A percentile compares a stretch with the other conserved stretches of the same genome.
These are phyloP conservation scores for Embidobia sp. DNA, from an alignment of 2,888 invertebrate species.

Conservation along the genomic window DNA sequence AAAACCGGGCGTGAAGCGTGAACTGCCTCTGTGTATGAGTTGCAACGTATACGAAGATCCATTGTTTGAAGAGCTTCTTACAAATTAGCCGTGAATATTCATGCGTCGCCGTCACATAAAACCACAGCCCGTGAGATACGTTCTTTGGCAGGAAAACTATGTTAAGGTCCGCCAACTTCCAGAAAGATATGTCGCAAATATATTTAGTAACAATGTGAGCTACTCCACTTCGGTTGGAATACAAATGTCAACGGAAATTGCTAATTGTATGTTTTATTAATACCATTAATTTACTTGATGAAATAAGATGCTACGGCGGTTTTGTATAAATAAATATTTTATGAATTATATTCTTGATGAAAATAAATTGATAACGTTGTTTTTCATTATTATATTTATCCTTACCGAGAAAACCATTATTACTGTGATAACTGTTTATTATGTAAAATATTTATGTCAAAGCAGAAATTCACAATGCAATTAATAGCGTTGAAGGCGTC, in stretches of 20 bases:
- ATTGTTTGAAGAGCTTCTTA: slow-evolving; percentile 79
- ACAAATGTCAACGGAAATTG: slow-evolving; percentile 49
- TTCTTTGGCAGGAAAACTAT: slow-evolving; percentile 63
- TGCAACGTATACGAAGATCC: slow-evolving; percentile 66
- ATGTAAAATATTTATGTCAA: too few species aligned
- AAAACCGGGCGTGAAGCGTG: slow-evolving; percentile 57
- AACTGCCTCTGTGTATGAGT: slow-evolving; percentile 60
- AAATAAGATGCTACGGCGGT: slow-evolving; percentile 19
- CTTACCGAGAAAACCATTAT: too few species aligned
- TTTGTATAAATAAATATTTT: too few species aligned
- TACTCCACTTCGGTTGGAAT: slow-evolving; percentile 19
- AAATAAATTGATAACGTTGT: too few species aligned
- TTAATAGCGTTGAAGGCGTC: too few species aligned
- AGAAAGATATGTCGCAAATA: slow-evolving; percentile 56
- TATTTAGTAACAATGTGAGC: slow-evolving; percentile 56
- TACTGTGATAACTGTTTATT: too few species aligned
- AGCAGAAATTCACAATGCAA: too few species aligned
- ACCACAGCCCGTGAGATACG: slow-evolving; percentile 61
- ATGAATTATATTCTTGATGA: too few species aligned
- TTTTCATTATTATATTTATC: too few species aligned
- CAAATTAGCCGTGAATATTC: slow-evolving; percentile 81
- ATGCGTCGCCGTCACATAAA: slow-evolving; percentile 69
- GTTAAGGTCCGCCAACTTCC: slow-evolving; percentile 60
- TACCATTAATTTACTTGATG: slow-evolving; percentile 36
- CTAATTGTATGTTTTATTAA: slow-evolving; percentile 59